Conservation (phyloP, 2,113 vertebrate species). For the Ramphastos sulfuratus region DNA sequence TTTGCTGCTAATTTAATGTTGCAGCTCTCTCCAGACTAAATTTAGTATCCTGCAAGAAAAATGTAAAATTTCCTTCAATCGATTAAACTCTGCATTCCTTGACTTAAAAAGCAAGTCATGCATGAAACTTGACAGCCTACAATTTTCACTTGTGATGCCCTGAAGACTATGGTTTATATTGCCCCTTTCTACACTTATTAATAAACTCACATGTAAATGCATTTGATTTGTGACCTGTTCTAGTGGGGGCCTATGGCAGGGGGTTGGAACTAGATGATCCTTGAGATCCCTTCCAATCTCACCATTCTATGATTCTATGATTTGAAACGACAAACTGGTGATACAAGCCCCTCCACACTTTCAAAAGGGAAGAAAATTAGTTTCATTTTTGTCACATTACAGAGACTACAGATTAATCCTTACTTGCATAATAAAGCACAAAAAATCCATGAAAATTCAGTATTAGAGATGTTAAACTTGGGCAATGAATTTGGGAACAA, state of each 20-base stretch:
- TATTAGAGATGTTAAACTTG: neutral
- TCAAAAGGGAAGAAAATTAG: neutral
- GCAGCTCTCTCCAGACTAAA: neutral
- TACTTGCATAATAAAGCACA: neutral
- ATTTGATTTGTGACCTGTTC: neutral
- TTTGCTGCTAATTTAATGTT: neutral
- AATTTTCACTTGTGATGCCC: neutral
- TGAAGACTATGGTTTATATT: neutral
- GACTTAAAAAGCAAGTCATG: neutral
- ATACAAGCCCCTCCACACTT: neutral
- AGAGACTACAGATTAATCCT: neutral
- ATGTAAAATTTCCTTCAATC: neutral
- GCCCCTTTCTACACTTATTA: neutral
- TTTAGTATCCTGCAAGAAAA: neutral
- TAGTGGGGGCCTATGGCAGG: too few relatives aligned
- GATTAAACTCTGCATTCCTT: neutral
- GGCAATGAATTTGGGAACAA: neutral
- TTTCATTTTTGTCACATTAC: neutral
- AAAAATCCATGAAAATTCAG: neutral
- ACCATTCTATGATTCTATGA: too few relatives aligned
- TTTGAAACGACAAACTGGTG: neutral
- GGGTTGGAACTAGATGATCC: too few relatives aligned
- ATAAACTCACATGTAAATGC: neutral
- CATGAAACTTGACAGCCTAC: neutral
- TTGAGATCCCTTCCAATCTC: too few relatives aligned